phyloP scores from a whole-genome alignment of 2,797 vertebrate species.

The Fistularia tabacaria region DNA sequence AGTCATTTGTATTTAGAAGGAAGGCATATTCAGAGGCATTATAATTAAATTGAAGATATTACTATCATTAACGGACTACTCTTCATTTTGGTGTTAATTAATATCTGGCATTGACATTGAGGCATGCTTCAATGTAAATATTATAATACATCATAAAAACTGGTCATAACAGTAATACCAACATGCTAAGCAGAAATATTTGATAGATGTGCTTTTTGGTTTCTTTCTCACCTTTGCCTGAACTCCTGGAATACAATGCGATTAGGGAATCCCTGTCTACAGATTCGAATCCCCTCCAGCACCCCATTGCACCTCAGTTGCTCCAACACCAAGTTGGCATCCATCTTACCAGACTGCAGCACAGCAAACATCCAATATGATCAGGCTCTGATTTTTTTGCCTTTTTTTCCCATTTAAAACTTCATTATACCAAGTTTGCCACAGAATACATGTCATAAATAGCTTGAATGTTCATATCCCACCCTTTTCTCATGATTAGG shows the following conservation, averaged over 20 bases:
- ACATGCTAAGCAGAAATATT: background rate
- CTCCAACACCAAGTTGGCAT: conserved; percentile 90
- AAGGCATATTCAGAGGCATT: no score
- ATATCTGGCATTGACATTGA: no score
- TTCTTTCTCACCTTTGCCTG: conserved; percentile 81
- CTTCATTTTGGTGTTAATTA: no score
- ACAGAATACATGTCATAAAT: background rate
- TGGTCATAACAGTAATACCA: background rate
- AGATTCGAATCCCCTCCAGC: conserved; percentile 93
- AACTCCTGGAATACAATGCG: conserved; percentile 97
- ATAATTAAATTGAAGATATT: no score
- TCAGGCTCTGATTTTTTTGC: no score
- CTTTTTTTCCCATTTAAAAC: no score
- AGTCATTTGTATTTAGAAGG: no score
- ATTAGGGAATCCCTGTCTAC: conserved; percentile 94
- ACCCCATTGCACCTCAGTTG: conserved; percentile 95
- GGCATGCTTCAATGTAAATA: no score
- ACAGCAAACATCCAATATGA: background rate
- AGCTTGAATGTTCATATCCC: background rate
- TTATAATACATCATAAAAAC: background rate
- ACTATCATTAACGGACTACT: no score
- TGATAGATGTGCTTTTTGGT: background rate
- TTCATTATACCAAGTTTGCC: no score
- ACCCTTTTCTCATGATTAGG: conserved; percentile 97
- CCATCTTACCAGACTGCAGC: conserved; percentile 88